phyloP scores from a whole-genome alignment of 2,113 vertebrate genomes.

The Leuciscus idus region DNA sequence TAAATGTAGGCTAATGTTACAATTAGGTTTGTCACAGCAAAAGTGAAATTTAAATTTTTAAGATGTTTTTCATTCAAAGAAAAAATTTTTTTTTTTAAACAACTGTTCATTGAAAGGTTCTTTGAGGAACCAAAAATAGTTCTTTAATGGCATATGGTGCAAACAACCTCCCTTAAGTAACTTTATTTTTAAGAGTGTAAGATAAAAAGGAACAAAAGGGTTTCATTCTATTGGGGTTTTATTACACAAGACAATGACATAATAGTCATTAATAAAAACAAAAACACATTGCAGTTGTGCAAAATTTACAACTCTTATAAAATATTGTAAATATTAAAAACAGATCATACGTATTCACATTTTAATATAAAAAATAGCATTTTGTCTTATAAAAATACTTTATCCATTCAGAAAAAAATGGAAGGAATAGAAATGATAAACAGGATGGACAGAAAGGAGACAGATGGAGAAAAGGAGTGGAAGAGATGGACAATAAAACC shows the following conservation, averaged over 20 bases:
- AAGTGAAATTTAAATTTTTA: too few species aligned
- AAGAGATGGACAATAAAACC: slow-evolving; percentile 31
- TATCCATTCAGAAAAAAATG: slow-evolving; percentile 16
- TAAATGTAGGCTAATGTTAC: too few species aligned
- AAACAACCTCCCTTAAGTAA: too few species aligned
- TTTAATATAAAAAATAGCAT: slow-evolving; percentile 46
- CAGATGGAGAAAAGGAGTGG: slow-evolving; percentile 46
- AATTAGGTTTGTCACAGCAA: too few species aligned
- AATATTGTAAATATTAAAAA: slow-evolving; percentile 28
- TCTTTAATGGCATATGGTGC: too few species aligned
- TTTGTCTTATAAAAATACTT: slow-evolving; percentile 47
- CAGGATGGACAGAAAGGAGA: slow-evolving; percentile 20
- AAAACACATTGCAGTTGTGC: slow-evolving; percentile 15
- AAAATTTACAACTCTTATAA: slow-evolving; percentile 50
- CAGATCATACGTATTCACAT: slow-evolving; percentile 43
- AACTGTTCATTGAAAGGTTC: too few species aligned
- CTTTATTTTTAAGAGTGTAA: not conserved
- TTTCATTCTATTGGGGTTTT: slow-evolving; percentile 5
- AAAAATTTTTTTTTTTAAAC: too few species aligned
- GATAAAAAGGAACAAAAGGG: not conserved
- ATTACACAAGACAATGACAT: slow-evolving; percentile 34
- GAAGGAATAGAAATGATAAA: not conserved
- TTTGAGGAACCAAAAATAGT: too few species aligned
- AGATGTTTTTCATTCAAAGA: too few species aligned
- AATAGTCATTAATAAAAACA: slow-evolving; percentile 24